Evolutionary conservation across 2,888 invertebrate species (phyloP), one percentile per base, ranked within the genome.

Genomic region (Creontiades dilutus): DNA sequence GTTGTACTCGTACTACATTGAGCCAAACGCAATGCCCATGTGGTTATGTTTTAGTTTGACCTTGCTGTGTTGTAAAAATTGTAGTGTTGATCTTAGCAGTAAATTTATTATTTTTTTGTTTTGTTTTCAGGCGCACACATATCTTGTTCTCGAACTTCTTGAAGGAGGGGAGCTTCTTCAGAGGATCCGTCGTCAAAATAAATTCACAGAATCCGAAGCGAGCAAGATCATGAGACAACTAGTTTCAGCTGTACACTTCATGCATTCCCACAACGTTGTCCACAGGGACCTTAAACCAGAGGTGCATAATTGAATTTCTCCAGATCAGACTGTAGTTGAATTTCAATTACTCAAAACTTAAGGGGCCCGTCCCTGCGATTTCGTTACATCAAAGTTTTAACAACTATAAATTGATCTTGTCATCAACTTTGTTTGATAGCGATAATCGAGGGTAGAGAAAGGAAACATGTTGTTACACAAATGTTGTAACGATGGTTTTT

Each of bases 261-360:
- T 99, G 95, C 99, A 99, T 94, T 94, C 95, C 28, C 94, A 96
- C 89, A 95, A 96, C 19, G 96, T 98, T 78, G 98, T 98, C 88
- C 99, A 99, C 93, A 94, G 99, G 48, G 99, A 99, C 93, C 94
- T 99, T 19, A 99, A 99, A 93, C 99, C 99, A 0, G 99, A 98
- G 95, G 97, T 96, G 92, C 92, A 16, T 52, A 14, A 3, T 52
- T 52, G 11, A 52, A 52, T 11, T 5, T 7, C 2, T 7, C 37
- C 37, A 4, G 7, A 37, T 37, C 37, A 37, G 7, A 37, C 37
- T 37, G 37, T 37, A 37, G 52, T 52, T 7, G 16, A 52, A 52
- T 16, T 52, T 16, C 52, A 5, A 52, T 52, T 2, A 5, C 52
- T 52, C 11, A 2, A 11, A 52, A 3, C 16, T 5, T 52, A 52